phyloP scores from a whole-genome alignment of 2,888 invertebrate species.

The Clusia tigrina region DNA sequence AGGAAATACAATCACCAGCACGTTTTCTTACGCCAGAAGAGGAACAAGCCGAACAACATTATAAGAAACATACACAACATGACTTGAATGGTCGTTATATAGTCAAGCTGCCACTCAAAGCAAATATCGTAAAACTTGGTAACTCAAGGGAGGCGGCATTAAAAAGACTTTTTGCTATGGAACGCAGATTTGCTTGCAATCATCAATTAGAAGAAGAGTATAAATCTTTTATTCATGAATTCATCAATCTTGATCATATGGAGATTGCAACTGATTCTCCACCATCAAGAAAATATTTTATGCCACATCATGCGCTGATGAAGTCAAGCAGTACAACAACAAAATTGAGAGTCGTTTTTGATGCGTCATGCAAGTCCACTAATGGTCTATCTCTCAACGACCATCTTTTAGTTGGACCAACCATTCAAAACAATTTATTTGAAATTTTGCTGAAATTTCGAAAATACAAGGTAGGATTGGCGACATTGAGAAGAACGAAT shows the following conservation, averaged over 20 bases:
- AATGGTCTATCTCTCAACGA: conserved; percentile 29
- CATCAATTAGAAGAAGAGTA: conserved; percentile 13
- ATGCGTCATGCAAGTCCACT: conserved; percentile 26
- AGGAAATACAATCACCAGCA: conserved; percentile 18
- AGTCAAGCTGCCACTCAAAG: conserved; percentile 26
- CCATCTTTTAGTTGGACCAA: conserved; percentile 24
- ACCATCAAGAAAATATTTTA: conserved; percentile 7
- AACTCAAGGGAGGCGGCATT: conserved; percentile 17
- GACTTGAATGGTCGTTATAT: conserved; percentile 22
- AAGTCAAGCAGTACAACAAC: conserved; percentile 30
- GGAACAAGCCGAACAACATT: conserved; percentile 28
- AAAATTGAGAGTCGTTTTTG: conserved; percentile 30
- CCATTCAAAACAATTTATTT: conserved; percentile 20
- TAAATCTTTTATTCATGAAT: conserved; percentile 26
- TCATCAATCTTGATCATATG: conserved; percentile 24
- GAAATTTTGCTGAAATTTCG: too few relatives aligned
- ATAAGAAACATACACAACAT: conserved; percentile 6
- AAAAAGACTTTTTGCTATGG: conserved; percentile 22
- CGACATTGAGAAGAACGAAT: conserved; percentile 21
- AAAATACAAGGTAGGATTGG: too few relatives aligned
- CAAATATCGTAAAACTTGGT: conserved; percentile 20
- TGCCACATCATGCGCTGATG: conserved; percentile 31
- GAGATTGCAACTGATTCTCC: not conserved
- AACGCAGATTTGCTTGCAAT: conserved; percentile 19
- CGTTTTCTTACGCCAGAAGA: conserved; percentile 26